Conservation (phyloP, 2,888 invertebrate genomes). For the Apodemia hepburni region DNA sequence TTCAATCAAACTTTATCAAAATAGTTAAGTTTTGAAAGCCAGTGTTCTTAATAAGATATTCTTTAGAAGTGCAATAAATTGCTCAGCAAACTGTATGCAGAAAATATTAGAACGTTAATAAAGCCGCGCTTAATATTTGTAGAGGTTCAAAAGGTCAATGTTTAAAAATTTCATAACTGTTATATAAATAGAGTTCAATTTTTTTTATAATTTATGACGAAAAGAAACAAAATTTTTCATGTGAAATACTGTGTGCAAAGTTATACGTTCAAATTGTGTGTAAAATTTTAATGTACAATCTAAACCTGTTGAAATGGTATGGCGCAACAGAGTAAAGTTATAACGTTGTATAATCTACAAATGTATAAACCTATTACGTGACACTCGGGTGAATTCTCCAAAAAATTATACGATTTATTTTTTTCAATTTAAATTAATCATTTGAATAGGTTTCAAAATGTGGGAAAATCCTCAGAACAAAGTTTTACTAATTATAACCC, state of each 20-base stretch:
- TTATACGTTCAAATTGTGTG: neutral
- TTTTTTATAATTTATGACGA: neutral
- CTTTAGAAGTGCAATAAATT: too few species aligned
- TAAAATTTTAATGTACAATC: neutral
- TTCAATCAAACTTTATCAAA: too few species aligned
- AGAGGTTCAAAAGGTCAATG: neutral
- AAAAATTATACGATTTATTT: neutral
- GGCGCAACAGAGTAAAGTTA: neutral
- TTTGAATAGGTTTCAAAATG: neutral
- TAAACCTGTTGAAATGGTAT: conserved; percentile 4
- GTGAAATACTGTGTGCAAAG: neutral
- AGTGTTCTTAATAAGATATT: too few species aligned
- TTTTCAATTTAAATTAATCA: neutral
- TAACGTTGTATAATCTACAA: neutral
- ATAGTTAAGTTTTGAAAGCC: too few species aligned
- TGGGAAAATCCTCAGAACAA: neutral
- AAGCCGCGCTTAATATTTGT: neutral
- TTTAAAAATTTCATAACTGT: neutral
- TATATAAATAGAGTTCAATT: neutral
- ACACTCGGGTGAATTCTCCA: neutral
- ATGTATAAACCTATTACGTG: neutral
- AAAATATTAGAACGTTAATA: neutral
- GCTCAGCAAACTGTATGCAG: neutral
- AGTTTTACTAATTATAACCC: neutral
- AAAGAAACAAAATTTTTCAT: neutral